Evolutionary conservation across 2,797 vertebrate species (phyloP).

Genomic region (Eupleurogrammus muticus): DNA sequence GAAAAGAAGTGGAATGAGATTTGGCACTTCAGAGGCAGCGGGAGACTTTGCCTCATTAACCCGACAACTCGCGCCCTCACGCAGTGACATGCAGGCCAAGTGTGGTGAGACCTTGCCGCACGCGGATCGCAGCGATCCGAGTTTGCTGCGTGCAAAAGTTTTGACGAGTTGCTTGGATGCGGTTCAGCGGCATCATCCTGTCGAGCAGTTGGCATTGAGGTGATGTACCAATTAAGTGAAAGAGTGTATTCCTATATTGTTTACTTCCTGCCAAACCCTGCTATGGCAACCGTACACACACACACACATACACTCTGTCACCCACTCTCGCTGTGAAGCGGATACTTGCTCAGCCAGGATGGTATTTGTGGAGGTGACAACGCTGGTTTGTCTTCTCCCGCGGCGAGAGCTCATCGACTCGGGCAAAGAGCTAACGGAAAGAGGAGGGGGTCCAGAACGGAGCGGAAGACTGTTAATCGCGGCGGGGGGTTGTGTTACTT

Average conservation of each 20-base stretch:
- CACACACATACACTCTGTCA: slow-evolving; percentile 37
- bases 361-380: slow-evolving; percentile 61
- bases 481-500: slow-evolving; percentile 4
- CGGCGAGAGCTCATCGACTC: slow-evolving; percentile 44
- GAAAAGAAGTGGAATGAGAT: slow-evolving; percentile 32
- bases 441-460: neutral
- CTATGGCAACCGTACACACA: slow-evolving; percentile 35
- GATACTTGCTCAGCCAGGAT: slow-evolving; percentile 65
- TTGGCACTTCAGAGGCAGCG: slow-evolving; percentile 40
- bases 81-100: slow-evolving; percentile 11
- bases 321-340: slow-evolving; percentile 54
- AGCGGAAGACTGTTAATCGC: slow-evolving; percentile 8
- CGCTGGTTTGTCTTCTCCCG: slow-evolving; percentile 41
- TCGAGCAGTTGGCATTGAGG: slow-evolving; percentile 39
- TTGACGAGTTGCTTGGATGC: slow-evolving; percentile 17
- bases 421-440: neutral
- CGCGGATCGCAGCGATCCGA: slow-evolving; percentile 6
- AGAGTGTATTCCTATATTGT: slow-evolving; percentile 43
- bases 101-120: neutral
- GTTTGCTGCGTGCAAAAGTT: slow-evolving; percentile 38
- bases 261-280: slow-evolving; percentile 50
- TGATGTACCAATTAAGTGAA: slow-evolving; percentile 55
- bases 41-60: slow-evolving; percentile 31
- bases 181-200: slow-evolving; percentile 42
- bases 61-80: slow-evolving; percentile 24